phyloP scores from a whole-genome alignment of 2,888 invertebrate genomes.

The Diplolepis rosae region DNA sequence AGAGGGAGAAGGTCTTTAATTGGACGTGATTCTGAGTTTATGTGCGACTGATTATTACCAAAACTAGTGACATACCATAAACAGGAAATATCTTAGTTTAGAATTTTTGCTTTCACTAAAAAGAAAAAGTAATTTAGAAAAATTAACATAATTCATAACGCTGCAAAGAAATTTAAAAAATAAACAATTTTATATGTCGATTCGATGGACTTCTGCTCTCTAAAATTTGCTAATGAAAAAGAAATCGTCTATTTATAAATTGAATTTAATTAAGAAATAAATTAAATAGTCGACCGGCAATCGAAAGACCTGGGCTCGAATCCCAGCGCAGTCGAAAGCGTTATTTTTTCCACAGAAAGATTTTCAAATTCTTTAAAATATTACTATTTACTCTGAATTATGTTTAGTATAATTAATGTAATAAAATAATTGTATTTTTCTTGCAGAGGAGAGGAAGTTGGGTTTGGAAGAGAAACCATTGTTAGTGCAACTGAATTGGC shows the following conservation, averaged over 20 bases:
- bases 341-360: too few relatives aligned
- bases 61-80: slow-evolving; percentile 10
- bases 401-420: not conserved
- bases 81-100: not conserved
- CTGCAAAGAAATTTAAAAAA: not conserved
- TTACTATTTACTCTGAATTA: not conserved
- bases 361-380: too few relatives aligned
- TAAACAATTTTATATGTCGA: not conserved
- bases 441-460: slow-evolving; percentile 89
- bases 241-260: not conserved
- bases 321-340: too few relatives aligned
- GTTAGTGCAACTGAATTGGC: slow-evolving; percentile 98
- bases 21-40: slow-evolving; percentile 24
- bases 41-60: slow-evolving; percentile 22
- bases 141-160: not conserved
- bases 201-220: not conserved
- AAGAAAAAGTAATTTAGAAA: not conserved
- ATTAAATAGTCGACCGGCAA: too few relatives aligned
- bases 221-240: not conserved
- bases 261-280: too few relatives aligned
- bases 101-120: not conserved
- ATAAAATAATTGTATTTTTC: slow-evolving; percentile 8
- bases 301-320: too few relatives aligned
- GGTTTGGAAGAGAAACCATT: slow-evolving; percentile 95
- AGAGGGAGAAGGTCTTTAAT: slow-evolving; percentile 19